These are phyloP conservation scores for Pteropus rufus DNA, from an alignment of 2,797 vertebrate species.

Conservation along the genomic window DNA sequence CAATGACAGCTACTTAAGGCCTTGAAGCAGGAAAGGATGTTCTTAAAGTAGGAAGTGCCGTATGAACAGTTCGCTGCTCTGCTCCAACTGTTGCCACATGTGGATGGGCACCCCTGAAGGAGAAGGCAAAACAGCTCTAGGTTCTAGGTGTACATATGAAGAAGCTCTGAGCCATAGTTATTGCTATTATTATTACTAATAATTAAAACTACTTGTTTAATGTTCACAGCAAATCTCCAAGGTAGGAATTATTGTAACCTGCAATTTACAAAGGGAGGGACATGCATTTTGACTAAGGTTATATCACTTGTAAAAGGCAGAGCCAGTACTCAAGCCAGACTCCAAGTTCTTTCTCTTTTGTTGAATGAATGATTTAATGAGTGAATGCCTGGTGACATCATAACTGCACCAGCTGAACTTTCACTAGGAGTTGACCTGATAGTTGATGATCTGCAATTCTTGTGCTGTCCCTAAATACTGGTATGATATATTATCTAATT, in stretches of 20 bases:
- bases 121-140: not conserved
- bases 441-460: not conserved
- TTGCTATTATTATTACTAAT: not conserved
- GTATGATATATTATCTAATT: slow-evolving; percentile 12
- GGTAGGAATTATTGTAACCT: not conserved
- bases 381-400: not conserved
- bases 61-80: not conserved
- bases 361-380: not conserved
- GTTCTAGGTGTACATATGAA: not conserved
- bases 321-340: not conserved
- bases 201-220: not conserved
- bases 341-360: slow-evolving; percentile 1
- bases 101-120: not conserved
- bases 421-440: not conserved
- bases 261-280: not conserved
- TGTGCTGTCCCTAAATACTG: not conserved
- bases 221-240: not conserved
- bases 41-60: not conserved
- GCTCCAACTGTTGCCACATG: not conserved
- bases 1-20: not conserved
- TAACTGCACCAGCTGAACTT: not conserved
- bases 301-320: not conserved
- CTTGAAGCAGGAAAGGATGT: not conserved
- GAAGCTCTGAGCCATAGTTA: not conserved
- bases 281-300: not conserved